Conservation (phyloP, 2,888 invertebrate species). For the Drosophila nigricruria region DNA sequence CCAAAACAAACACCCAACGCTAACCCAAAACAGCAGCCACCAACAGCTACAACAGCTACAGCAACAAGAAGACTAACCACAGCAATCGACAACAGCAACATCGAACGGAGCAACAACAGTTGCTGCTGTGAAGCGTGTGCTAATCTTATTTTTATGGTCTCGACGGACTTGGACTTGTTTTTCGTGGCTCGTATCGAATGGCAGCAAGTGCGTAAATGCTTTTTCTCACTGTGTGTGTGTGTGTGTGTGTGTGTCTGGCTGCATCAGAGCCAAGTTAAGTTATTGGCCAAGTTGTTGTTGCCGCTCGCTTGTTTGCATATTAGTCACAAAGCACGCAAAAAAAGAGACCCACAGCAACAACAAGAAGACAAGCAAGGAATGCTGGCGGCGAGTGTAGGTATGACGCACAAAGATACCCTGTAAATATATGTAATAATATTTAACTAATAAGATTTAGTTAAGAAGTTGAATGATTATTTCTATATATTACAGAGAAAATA, state of each 20-base stretch:
- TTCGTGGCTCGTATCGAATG: constrained; percentile 43
- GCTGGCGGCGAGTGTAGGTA: not conserved
- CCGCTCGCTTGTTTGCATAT: constrained; percentile 76
- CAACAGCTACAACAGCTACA: constrained; percentile 7
- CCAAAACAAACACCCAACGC: constrained; percentile 34
- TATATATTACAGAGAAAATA: too few relatives aligned
- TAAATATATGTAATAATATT: not conserved
- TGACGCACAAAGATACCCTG: constrained; percentile 5
- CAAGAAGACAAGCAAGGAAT: not conserved
- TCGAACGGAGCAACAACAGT: constrained; percentile 24
- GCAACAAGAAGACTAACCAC: not conserved
- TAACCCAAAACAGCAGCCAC: constrained; percentile 32
- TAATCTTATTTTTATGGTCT: constrained; percentile 81
- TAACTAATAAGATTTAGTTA: too few relatives aligned
- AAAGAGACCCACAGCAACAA: constrained; percentile 20
- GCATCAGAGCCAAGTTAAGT: constrained; percentile 77
- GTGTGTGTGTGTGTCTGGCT: constrained; percentile 27
- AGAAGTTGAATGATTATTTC: too few relatives aligned
- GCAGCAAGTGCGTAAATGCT: constrained; percentile 53
- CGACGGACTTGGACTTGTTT: constrained; percentile 75
- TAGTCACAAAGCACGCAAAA: constrained; percentile 64
- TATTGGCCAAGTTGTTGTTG: constrained; percentile 70
- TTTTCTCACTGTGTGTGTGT: constrained; percentile 1
- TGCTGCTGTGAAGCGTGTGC: constrained; percentile 74
- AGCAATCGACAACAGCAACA: constrained; percentile 25